Evolutionary conservation across 2,113 vertebrate species (phyloP).

Genomic region (Poeciliopsis turrubarensis): DNA sequence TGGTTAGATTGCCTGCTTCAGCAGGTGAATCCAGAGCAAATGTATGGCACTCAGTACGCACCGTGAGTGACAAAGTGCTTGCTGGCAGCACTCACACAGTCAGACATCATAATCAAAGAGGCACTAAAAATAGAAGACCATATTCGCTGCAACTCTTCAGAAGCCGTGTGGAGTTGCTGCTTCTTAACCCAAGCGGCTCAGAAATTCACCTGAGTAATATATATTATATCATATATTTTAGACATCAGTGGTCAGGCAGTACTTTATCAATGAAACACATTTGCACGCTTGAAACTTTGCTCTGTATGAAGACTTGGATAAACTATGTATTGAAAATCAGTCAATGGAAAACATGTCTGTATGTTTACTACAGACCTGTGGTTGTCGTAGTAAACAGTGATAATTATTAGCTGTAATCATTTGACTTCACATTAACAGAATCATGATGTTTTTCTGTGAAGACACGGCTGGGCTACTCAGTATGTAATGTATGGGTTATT

Average conservation of each 20-base stretch:
- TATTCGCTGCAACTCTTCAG: constrained; percentile 58
- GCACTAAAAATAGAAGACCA: constrained; percentile 67
- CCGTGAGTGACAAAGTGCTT: constrained; percentile 62
- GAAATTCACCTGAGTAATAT: constrained; percentile 28
- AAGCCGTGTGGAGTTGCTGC: constrained; percentile 50
- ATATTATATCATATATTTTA: constrained; percentile 51
- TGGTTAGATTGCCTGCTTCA: constrained; percentile 34
- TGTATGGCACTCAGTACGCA: constrained; percentile 32
- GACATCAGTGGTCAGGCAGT: constrained; percentile 11
- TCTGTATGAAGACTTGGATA: not conserved
- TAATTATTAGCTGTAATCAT: constrained; percentile 15
- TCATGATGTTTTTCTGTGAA: constrained; percentile 7
- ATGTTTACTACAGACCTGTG: not conserved
- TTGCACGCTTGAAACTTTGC: constrained; percentile 9
- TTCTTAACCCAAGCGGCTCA: constrained; percentile 7
- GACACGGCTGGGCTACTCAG: not conserved
- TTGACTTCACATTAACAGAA: constrained; percentile 14
- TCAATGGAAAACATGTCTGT: constrained; percentile 36
- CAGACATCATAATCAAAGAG: constrained; percentile 72
- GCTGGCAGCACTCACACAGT: constrained; percentile 60
- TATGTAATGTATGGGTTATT: not conserved
- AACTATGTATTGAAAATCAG: not conserved
- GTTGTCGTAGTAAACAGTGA: too few relatives aligned
- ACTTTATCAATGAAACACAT: constrained; percentile 31
- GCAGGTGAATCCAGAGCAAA: constrained; percentile 42